Evolutionary conservation across 2,113 vertebrate genomes (phyloP).

Genomic region (Macroglossus sobrinus): DNA sequence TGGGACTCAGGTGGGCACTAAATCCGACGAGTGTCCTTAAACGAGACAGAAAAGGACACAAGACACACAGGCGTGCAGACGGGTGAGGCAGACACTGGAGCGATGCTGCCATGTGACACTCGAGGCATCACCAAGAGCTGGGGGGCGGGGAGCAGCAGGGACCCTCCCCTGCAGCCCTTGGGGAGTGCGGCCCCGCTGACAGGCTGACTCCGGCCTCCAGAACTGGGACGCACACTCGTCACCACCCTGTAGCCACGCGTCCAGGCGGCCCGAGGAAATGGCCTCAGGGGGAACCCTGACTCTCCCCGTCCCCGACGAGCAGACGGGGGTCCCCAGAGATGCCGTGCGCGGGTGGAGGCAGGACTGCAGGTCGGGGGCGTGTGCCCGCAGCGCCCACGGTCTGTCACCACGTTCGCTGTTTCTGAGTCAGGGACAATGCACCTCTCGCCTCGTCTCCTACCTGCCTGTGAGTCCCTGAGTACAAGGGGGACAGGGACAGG

Average conservation of each 20-base stretch:
- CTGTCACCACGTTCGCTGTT: neutral
- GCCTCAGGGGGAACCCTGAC: neutral
- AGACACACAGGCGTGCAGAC: neutral
- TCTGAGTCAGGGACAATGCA: neutral
- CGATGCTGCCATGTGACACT: neutral
- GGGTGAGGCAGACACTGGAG: neutral
- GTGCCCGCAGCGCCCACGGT: neutral
- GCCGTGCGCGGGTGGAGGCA: neutral
- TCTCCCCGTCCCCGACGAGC: neutral
- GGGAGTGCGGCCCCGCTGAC: neutral
- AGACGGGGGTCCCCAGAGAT: neutral
- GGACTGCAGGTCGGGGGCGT: neutral
- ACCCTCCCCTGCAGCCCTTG: neutral
- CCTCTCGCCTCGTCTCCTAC: neutral
- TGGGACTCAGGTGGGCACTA: neutral
- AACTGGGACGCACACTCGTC: neutral
- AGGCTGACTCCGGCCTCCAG: neutral
- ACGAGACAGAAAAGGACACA: neutral
- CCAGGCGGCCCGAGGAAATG: neutral
- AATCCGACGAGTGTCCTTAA: neutral
- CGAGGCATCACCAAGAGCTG: neutral
- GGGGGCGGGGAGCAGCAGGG: neutral
- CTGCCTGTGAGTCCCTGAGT: neutral
- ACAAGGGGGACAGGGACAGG: neutral
- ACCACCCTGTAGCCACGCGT: neutral